Conservation (phyloP, 1,140 invertebrate species). For the Bombyx mandarina region DNA sequence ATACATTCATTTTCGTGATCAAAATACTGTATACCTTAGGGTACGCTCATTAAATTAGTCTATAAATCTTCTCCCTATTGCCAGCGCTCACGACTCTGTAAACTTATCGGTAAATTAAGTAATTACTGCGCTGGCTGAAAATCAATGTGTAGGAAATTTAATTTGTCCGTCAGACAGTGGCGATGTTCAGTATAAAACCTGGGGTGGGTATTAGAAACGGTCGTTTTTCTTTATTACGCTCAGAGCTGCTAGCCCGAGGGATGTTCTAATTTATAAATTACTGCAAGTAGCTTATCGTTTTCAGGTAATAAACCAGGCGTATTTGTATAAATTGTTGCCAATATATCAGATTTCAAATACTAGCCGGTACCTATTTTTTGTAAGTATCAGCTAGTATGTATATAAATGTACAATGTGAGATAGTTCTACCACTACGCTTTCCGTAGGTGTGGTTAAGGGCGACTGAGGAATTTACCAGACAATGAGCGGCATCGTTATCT, state of each 20-base stretch:
- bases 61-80: constrained; percentile 35
- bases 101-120: constrained; percentile 55
- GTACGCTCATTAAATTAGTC: constrained; percentile 28
- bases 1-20: constrained; percentile 13
- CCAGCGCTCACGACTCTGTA: constrained; percentile 28
- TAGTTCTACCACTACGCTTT: no score
- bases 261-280: no score
- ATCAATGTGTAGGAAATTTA: constrained; percentile 56
- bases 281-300: no score
- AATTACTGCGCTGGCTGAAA: constrained; percentile 45
- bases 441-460: no score
- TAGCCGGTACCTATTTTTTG: constrained; percentile 2
- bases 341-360: constrained; percentile 4
- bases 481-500: no score
- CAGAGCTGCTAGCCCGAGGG: no score
- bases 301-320: no score
- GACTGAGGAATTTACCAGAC: no score
- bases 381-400: not conserved
- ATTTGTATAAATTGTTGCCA: no score
- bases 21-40: constrained; percentile 19
- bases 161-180: constrained; percentile 35
- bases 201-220: constrained; percentile 14
- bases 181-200: constrained; percentile 33
- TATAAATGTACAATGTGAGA: not conserved
- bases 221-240: constrained; percentile 19